phyloP scores from a whole-genome alignment of 2,797 vertebrate genomes.

The Xiphophorus birchmanni region DNA sequence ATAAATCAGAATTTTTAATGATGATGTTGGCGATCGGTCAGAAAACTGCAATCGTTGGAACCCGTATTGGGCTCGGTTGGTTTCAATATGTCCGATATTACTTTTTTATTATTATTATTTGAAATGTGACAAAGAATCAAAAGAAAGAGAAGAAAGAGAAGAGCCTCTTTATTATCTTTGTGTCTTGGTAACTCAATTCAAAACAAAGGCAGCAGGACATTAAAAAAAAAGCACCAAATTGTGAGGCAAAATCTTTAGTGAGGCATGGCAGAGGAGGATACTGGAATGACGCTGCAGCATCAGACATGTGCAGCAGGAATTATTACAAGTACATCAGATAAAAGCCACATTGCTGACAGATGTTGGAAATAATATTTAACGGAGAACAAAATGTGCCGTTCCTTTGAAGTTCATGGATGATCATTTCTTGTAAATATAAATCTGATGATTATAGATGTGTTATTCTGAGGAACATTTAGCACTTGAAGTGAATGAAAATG shows the following conservation, averaged over 20 bases:
- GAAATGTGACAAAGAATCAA: neutral
- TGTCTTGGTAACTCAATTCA: constrained; percentile 45
- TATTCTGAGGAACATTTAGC: neutral
- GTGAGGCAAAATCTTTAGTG: neutral
- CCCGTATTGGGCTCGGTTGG: neutral
- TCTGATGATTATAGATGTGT: neutral
- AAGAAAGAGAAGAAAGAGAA: neutral
- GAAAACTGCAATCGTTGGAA: too few species aligned
- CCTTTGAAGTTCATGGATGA: neutral
- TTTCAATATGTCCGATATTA: neutral
- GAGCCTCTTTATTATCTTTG: constrained; percentile 6
- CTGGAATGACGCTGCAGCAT: neutral
- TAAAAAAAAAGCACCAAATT: neutral
- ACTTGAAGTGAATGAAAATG: neutral
- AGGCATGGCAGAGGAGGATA: neutral
- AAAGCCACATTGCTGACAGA: neutral
- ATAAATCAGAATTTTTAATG: too few species aligned
- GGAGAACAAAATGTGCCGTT: neutral
- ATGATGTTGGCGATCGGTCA: too few species aligned
- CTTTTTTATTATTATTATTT: neutral
- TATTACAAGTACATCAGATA: neutral
- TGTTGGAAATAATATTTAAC: neutral
- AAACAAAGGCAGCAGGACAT: constrained; percentile 6
- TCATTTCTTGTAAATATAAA: neutral
- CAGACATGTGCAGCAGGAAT: neutral